A percentile compares a stretch with the other conserved stretches of the same genome.
Conservation (phyloP, 30 jellyfish, hydroid and myxozoan genomes). For the Pseudorhiza aurosa region DNA sequence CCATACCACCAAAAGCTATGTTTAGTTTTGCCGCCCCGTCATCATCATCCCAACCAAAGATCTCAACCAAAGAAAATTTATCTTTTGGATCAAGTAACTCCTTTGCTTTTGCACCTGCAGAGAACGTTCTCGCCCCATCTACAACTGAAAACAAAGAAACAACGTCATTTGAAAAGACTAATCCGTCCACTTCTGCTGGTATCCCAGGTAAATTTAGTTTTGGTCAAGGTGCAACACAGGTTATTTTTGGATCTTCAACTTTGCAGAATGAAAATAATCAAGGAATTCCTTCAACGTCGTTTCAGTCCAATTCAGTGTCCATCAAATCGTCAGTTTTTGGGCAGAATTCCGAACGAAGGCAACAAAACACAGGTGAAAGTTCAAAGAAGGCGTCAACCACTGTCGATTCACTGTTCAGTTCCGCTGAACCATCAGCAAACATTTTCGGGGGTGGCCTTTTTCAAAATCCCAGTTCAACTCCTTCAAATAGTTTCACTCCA, state of each 20-base stretch:
- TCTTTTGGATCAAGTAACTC: conserved; percentile 2
- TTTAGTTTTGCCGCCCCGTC: conserved; percentile 1
- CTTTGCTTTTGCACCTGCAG: background rate
- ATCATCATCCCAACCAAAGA: background rate
- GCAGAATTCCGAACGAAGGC: conserved; percentile 10
- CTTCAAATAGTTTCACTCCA: background rate
- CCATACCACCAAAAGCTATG: background rate
- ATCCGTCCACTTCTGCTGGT: background rate
- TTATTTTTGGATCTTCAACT: background rate
- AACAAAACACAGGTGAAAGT: background rate
- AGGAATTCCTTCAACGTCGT: background rate
- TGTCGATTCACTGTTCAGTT: background rate
- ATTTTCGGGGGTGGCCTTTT: conserved; percentile 10
- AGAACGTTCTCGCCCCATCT: background rate
- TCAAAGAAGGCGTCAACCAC: background rate
- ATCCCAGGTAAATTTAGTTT: conserved; percentile 2
- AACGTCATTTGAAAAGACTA: background rate
- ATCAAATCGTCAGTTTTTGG: background rate
- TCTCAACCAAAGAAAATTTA: background rate
- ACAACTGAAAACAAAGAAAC: background rate
- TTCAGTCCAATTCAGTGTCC: conserved; percentile 9
- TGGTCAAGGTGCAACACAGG: conserved; percentile 16
- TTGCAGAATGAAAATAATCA: background rate
- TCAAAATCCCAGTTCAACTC: background rate
- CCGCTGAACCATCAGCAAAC: background rate